Base-by-base conservation (phyloP, 2,888 invertebrate genomes). In the Beris morrisii region DNA sequence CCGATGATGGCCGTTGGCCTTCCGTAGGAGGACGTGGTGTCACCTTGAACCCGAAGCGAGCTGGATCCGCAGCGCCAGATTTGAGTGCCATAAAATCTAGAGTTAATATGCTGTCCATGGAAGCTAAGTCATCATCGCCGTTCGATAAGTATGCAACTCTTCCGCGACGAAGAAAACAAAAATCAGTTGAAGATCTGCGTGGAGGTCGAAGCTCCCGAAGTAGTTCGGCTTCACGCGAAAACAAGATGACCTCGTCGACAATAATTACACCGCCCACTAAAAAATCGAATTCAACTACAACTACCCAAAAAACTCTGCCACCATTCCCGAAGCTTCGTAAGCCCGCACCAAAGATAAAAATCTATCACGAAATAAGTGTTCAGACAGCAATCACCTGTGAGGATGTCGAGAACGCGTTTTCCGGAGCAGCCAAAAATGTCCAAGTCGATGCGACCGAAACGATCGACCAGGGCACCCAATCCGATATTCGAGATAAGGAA, bases 141-240 rank as follows among this genome's bases (percentile, higher is more conserved):
- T 83, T 88, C 11, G 91, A 91, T 74, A 88, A 89, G 72, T 92
- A 89, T 73, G 92, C 89, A 7, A 93, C 93, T 0, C 77, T 93
- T 50, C 92, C 93, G 0, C 84, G 93, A 46, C 83, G 91, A 65
- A 83, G 87, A 69, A 87, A 88, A 71, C 89, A 88, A 63, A 86
- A 84, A 70, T 86, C 86, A 2, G 83, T 84, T 4, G 87, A 86
- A 69, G 83, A 84, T 67, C 83, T 83, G 54, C 84, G 81, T 9
- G 73, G 69, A 5, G 73, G 44, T 1, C 74, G 76, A 4, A 70
- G 74, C 45, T 79, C 79, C n/a, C 79, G 83, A 66, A 83, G 82
- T 56, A 81, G 81, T 67, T 82, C 83, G 0, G 82, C 81, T 5
- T 82, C 82, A 9, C 79, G 84, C 30, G 84, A 84, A 61, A 74